A percentile compares a stretch with the other conserved stretches of the same genome.
phyloP scores from a whole-genome alignment of 2,113 vertebrate species.

The Rhea pennata region DNA sequence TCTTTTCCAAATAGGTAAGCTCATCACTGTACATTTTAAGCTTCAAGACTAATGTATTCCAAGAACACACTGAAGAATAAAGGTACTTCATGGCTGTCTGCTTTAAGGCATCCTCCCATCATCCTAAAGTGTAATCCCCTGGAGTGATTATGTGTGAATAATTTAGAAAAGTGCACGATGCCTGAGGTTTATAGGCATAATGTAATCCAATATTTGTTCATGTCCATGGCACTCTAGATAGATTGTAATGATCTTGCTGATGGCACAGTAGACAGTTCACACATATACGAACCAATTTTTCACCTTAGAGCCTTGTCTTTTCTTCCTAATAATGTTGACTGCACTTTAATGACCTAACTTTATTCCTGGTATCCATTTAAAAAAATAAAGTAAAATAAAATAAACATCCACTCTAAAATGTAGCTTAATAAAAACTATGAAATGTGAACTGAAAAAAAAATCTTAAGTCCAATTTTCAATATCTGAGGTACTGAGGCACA shows the following conservation, averaged over 20 bases:
- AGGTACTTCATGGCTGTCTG: slow-evolving; percentile 54
- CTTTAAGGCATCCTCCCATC: slow-evolving; percentile 62
- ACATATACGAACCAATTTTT: neutral
- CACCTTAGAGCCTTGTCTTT: neutral
- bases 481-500: neutral
- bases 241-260: neutral
- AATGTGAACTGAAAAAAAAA: neutral
- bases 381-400: neutral
- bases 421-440: neutral
- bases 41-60: slow-evolving; percentile 69
- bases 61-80: slow-evolving; percentile 37
- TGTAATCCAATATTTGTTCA: slow-evolving; percentile 65
- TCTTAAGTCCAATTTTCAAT: neutral
- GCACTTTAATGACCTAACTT: neutral
- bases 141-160: slow-evolving; percentile 70
- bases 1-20: slow-evolving; percentile 56
- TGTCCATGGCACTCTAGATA: neutral
- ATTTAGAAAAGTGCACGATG: slow-evolving; percentile 72
- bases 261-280: neutral
- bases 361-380: accelerated
- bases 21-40: slow-evolving; percentile 41
- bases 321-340: neutral
- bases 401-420: neutral
- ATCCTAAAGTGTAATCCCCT: slow-evolving; percentile 60
- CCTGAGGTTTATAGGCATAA: slow-evolving; percentile 55